These are phyloP conservation scores for Pachycephus smyrnensis DNA, from an alignment of 2,888 invertebrate species.

Conservation along the genomic window DNA sequence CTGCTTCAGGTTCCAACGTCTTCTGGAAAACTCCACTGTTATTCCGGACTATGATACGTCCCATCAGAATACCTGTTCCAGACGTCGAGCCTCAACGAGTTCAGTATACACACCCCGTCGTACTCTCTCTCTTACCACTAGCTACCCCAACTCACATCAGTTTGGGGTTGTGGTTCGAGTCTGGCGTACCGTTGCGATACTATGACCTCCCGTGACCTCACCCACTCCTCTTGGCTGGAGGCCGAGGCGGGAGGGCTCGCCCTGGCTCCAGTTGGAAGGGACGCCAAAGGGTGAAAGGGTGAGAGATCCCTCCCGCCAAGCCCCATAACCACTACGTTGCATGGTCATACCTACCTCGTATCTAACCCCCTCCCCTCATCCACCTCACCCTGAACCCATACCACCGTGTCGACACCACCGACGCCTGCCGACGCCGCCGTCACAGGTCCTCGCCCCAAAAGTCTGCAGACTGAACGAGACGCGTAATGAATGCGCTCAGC, in stretches of 20 bases:
- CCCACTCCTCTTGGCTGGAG: conserved; percentile 26
- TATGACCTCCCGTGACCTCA: conserved; percentile 52
- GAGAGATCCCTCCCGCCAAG: conserved; percentile 15
- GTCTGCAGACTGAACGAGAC: conserved; percentile 49
- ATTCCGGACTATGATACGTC: not conserved
- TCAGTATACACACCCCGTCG: not conserved
- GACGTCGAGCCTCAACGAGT: not conserved
- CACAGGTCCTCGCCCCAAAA: conserved; percentile 33
- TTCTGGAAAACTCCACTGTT: not conserved
- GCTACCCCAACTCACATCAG: conserved; percentile 7
- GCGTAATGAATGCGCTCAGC: conserved; percentile 53
- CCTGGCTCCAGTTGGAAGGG: conserved; percentile 11
- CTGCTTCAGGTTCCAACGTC: not conserved
- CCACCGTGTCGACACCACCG: conserved; percentile 21
- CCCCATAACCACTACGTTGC: conserved; percentile 17
- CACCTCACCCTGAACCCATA: conserved; percentile 15
- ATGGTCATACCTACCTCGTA: conserved; percentile 27
- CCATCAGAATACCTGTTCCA: not conserved
- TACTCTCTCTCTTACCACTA: not conserved
- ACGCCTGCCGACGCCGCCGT: conserved; percentile 31
- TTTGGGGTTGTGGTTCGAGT: conserved; percentile 11
- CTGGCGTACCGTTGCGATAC: conserved; percentile 31
- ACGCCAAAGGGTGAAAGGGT: not conserved
- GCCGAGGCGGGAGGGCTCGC: conserved; percentile 10
- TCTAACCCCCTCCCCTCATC: conserved; percentile 26